Percentiles rank a stretch among this genome's conserved stretches.
These are phyloP conservation scores for Alectoris magna DNA, from an alignment of 2,797 vertebrate species.

Conservation along the genomic window DNA sequence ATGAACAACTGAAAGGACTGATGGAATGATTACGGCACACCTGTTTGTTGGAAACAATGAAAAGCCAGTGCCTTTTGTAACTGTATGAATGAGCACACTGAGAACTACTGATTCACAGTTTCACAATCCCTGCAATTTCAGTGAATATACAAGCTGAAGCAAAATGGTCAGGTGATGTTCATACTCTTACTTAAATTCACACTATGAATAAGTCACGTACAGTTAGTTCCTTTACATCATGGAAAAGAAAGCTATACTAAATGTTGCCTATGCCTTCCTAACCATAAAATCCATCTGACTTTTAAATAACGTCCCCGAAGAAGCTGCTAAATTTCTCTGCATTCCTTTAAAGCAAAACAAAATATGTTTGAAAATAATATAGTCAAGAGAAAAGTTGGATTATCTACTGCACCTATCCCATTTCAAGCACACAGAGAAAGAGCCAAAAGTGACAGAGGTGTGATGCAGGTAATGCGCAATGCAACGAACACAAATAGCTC, in stretches of 20 bases:
- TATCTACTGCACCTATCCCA: neutral
- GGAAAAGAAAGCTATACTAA: neutral
- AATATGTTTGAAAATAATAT: neutral
- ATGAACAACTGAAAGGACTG: neutral
- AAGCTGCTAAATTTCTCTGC: neutral
- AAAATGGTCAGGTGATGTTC: neutral
- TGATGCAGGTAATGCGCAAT: neutral
- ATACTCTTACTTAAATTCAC: neutral
- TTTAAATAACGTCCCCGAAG: neutral
- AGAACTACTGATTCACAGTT: neutral
- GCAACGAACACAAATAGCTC: neutral
- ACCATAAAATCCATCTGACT: neutral
- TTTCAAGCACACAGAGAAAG: neutral
- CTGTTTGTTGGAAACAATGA: neutral
- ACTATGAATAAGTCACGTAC: neutral
- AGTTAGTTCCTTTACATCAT: neutral
- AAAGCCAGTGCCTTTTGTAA: neutral
- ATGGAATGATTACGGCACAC: neutral
- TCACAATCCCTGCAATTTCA: neutral
- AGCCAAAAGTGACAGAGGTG: neutral
- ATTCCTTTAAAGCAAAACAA: neutral
- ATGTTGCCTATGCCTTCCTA: neutral
- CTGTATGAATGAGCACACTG: neutral
- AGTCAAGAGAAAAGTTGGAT: neutral
- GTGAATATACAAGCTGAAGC: neutral